Percentiles rank a stretch among this genome's conserved stretches.
phyloP scores from a whole-genome alignment of 2,888 invertebrate species.

The Rhimphoctona megacephalus region DNA sequence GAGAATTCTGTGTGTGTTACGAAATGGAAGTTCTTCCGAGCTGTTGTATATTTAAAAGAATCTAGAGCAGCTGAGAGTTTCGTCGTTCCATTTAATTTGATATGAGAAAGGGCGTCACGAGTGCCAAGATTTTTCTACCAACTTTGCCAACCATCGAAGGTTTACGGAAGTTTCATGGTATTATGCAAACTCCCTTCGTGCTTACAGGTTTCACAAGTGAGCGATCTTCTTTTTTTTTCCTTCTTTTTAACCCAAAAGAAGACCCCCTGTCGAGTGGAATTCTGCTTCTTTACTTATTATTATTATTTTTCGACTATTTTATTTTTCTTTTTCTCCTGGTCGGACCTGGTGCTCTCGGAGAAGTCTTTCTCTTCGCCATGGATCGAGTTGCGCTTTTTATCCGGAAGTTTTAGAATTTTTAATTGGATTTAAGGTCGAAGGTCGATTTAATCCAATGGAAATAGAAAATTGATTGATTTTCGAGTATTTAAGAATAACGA shows the following conservation, averaged over 20 bases:
- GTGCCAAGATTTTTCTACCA: background rate
- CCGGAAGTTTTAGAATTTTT: background rate
- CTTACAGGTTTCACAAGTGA: conserved; percentile 47
- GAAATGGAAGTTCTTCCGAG: conserved; percentile 31
- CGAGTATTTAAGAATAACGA: background rate
- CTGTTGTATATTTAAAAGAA: conserved; percentile 34
- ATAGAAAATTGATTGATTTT: background rate
- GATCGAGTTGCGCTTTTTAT: background rate
- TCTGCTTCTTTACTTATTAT: conserved; percentile 24
- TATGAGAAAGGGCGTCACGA: background rate
- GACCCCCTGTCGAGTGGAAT: conserved; percentile 49
- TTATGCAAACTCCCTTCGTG: conserved; percentile 50
- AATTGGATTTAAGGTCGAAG: too few relatives aligned
- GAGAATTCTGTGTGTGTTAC: conserved; percentile 38
- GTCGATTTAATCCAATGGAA: too few relatives aligned
- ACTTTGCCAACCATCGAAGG: conserved; percentile 11
- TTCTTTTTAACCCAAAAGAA: conserved; percentile 4
- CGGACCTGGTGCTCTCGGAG: background rate
- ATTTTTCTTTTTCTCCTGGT: conserved; percentile 5
- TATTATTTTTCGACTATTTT: conserved; percentile 18
- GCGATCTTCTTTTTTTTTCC: conserved; percentile 9
- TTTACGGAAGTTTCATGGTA: conserved; percentile 54
- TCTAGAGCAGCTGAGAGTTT: conserved; percentile 49
- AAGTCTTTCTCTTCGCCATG: background rate
- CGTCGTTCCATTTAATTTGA: conserved; percentile 39